These are phyloP conservation scores for Drosophila cracens DNA, from an alignment of 2,888 invertebrate genomes.

Conservation along the genomic window DNA sequence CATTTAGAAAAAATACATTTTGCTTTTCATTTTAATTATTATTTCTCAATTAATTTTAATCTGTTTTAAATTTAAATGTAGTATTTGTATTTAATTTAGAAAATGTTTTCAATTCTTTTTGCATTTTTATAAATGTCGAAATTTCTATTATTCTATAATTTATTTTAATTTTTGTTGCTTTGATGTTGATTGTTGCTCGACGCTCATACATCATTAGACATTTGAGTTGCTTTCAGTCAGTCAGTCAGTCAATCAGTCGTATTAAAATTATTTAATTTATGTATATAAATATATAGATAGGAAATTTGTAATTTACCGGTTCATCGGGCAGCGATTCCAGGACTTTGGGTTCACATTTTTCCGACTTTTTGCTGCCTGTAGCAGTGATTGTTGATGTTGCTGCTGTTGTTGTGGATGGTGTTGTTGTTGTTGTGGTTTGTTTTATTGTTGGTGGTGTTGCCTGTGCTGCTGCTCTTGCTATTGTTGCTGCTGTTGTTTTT, in stretches of 20 bases:
- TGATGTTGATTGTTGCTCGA: background rate
- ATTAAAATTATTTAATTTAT: background rate
- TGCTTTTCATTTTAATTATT: background rate
- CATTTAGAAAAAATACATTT: background rate
- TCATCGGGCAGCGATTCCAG: constrained; percentile 83
- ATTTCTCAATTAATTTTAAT: background rate
- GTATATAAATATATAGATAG: background rate
- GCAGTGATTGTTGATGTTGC: constrained; percentile 10
- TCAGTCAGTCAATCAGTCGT: background rate
- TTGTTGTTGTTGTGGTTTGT: constrained; percentile 25
- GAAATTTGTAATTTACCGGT: constrained; percentile 81
- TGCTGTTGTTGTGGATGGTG: constrained; percentile 22
- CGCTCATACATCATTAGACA: background rate
- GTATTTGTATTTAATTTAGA: background rate
- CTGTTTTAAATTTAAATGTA: background rate
- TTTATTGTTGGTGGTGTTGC: constrained; percentile 26
- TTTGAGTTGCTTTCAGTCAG: background rate
- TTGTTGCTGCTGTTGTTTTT: constrained; percentile 23
- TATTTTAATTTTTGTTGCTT: background rate
- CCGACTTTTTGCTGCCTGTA: constrained; percentile 48
- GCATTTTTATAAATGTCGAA: background rate
- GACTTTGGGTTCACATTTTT: constrained; percentile 83
- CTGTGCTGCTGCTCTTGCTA: constrained; percentile 16
- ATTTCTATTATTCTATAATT: background rate
- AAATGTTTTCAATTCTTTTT: background rate